These are phyloP conservation scores for Stichopus chloronotus DNA, from an alignment of 35 echinoderm and acorn worm genomes.

Conservation along the genomic window DNA sequence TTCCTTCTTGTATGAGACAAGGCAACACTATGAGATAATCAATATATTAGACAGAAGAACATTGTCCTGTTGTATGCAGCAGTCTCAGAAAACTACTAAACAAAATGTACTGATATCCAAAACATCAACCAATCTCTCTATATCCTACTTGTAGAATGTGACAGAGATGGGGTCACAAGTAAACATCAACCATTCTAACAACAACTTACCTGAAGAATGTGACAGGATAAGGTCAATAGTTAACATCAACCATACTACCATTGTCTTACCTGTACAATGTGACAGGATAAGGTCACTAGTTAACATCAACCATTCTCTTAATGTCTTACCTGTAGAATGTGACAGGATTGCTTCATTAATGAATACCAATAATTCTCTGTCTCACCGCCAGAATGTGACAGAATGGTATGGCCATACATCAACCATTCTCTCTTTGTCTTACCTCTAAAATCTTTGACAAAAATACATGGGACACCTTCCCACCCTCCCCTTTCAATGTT, in stretches of 20 bases:
- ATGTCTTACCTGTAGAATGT: neutral
- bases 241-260: neutral
- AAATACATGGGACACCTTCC: too few relatives aligned
- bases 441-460: slow-evolving; percentile 69
- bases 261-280: slow-evolving; percentile 77
- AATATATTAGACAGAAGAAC: too few relatives aligned
- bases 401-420: slow-evolving; percentile 81
- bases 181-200: too few relatives aligned
- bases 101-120: too few relatives aligned
- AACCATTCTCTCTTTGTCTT: slow-evolving; percentile 6
- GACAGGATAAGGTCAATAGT: neutral
- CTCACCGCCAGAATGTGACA: slow-evolving; percentile 52
- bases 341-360: too few relatives aligned
- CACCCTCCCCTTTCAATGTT: too few relatives aligned
- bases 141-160: too few relatives aligned
- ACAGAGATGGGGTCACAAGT: too few relatives aligned
- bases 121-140: too few relatives aligned
- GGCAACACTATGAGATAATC: too few relatives aligned
- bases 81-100: too few relatives aligned
- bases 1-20: neutral
- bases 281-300: slow-evolving; percentile 81
- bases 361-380: neutral
- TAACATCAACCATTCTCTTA: slow-evolving; percentile 57
- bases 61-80: too few relatives aligned
- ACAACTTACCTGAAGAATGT: neutral